A percentile compares a stretch with the other conserved stretches of the same genome.
Conservation (phyloP, 2,888 invertebrate species). For the Heteromurus nitidus region DNA sequence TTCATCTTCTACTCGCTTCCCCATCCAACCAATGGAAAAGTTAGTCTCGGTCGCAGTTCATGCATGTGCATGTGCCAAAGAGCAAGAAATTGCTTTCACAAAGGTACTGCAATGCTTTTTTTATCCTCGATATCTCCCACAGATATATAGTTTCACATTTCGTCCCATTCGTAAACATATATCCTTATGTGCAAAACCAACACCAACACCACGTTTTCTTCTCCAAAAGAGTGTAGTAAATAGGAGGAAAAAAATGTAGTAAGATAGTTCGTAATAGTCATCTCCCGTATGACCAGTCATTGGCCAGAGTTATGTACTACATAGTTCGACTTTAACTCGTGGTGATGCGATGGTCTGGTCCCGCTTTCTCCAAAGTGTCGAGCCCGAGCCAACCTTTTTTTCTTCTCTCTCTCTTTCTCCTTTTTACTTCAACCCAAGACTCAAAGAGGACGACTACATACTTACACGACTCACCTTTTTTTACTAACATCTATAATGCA, state of each 20-base stretch:
- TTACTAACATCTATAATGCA: slow-evolving; percentile 56
- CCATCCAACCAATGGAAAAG: background rate
- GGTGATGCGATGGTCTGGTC: too few relatives aligned
- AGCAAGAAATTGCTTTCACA: slow-evolving; percentile 3
- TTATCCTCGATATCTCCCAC: too few relatives aligned
- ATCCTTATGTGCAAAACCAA: too few relatives aligned
- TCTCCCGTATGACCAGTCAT: slow-evolving; percentile 54
- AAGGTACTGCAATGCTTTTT: background rate
- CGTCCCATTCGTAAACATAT: too few relatives aligned
- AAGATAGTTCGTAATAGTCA: slow-evolving; percentile 38
- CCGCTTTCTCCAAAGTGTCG: background rate
- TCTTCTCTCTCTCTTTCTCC: background rate
- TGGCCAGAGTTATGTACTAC: slow-evolving; percentile 29
- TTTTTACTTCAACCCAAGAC: background rate
- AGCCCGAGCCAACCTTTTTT: background rate
- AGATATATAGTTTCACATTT: too few relatives aligned
- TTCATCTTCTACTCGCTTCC: too few relatives aligned
- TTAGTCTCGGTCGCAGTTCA: background rate
- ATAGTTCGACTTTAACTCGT: background rate
- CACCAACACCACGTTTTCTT: too few relatives aligned
- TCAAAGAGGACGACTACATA: too few relatives aligned
- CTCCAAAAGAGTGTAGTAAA: slow-evolving; percentile 1
- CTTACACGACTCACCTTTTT: slow-evolving; percentile 44
- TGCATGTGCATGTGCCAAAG: slow-evolving; percentile 5
- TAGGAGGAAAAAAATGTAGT: background rate